phyloP scores from a whole-genome alignment of 2,113 vertebrate species.

The Salvator merianae region DNA sequence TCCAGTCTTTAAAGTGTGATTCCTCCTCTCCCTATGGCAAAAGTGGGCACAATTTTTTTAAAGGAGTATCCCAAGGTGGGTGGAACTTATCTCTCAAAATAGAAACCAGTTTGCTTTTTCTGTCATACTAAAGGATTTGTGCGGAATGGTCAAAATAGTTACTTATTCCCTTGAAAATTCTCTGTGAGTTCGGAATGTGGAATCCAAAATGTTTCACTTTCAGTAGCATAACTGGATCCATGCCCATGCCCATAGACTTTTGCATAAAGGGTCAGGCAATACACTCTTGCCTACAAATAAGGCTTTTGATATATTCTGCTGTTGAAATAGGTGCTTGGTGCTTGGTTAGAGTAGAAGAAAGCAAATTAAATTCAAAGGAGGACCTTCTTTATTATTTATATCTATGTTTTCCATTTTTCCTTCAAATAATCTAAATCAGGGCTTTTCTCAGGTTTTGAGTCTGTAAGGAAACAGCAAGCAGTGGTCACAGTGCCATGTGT shows the following conservation, averaged over 20 bases:
- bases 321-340: background rate
- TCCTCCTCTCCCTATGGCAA: too few species aligned
- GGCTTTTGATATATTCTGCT: background rate
- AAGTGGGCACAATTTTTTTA: too few species aligned
- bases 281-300: background rate
- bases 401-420: background rate
- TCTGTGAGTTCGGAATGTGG: background rate
- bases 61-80: too few species aligned
- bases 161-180: background rate
- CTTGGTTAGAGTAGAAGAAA: background rate
- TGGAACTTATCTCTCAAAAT: too few species aligned
- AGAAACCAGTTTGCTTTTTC: background rate
- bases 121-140: background rate
- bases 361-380: background rate
- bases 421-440: too few species aligned
- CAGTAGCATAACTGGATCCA: background rate
- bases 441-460: too few species aligned
- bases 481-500: too few species aligned
- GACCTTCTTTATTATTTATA: too few species aligned
- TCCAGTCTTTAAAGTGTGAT: too few species aligned
- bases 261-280: background rate
- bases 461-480: too few species aligned
- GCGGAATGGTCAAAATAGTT: background rate
- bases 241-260: background rate
- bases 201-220: background rate